Evolutionary conservation across 37 sponge, comb jelly and placozoan species (phyloP).

Genomic region (Mnemiopsis leidyi): DNA sequence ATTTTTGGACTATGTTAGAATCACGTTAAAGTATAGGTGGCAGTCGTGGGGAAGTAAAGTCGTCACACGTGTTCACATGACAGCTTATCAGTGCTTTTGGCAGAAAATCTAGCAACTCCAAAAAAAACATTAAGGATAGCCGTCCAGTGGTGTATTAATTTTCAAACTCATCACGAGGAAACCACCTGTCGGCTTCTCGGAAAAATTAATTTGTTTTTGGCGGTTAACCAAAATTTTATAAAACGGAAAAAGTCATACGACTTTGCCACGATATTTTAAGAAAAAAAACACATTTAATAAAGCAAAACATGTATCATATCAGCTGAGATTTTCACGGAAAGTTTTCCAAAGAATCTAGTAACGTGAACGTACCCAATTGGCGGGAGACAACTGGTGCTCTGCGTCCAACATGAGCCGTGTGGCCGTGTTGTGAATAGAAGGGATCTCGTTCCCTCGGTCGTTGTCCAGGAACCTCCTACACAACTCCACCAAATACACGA

Average conservation of each 20-base stretch:
- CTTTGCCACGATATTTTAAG: no score
- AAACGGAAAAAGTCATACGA: no score
- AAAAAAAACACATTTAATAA: no score
- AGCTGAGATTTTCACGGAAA: no score
- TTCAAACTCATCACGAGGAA: background rate
- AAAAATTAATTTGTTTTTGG: background rate
- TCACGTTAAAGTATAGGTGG: background rate
- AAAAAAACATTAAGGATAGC: background rate
- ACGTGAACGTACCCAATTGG: conserved; percentile 27
- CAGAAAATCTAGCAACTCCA: background rate
- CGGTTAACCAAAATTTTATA: background rate
- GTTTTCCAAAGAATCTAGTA: no score
- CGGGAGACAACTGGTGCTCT: background rate
- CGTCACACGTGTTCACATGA: background rate
- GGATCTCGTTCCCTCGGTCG: background rate
- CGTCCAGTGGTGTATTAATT: background rate
- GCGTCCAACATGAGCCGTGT: background rate
- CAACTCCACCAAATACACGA: conserved; percentile 17
- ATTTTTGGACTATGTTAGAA: no score
- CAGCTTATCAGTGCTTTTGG: background rate
- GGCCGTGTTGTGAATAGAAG: background rate
- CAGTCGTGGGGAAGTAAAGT: background rate
- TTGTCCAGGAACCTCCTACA: conserved; percentile 13
- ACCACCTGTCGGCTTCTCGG: background rate
- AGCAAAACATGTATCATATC: no score